Evolutionary conservation across 2,888 invertebrate genomes (phyloP), one percentile per base, ranked within the genome.

Genomic region (Serrognathus titanus): DNA sequence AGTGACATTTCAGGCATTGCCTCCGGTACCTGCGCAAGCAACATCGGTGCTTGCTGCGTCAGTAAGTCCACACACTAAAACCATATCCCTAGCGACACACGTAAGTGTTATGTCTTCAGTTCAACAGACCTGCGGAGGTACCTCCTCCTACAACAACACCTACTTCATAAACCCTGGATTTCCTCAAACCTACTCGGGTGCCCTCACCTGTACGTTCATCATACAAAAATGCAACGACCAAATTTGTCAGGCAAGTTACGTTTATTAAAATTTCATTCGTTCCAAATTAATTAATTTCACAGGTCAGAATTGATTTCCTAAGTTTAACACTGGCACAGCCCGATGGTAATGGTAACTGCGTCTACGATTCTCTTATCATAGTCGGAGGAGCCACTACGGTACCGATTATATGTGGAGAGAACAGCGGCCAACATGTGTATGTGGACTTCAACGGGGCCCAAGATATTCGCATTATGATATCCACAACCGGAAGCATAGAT

Each of bases 101-200:
- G 6, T 40, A 7, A 12, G 40, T 40, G 5, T 41, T 58, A 10
- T 43, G 7, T 37, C 76, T 74, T 38, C 71, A 93, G 93, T 89
- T 70, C 83, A 87, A 65, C 82, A 85, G 66, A 80, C 85, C 0
- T 94, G 94, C 66, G 91, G 91, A 2, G 76, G 81, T 0, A 82
- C 84, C 0, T 86, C 89, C 0, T 82, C 83, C 48, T 83, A 85
- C 49, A 93, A 94, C 73, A 91, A 91, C 69, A 92, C 93, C 0
- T 92, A 93, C 72, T 94, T 93, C 75, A 84, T 85, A 9, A 94
- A 90, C 71, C 86, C 87, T 0, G 85, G 84, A 3, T 92, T 88
- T 76, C 92, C 92, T 0, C 81, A 83, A 0, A 82, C 88, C 0
- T 88, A 85, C 69, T 76, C 83, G 1, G 89, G 88, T 0, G 88